Conservation (phyloP, 2,797 vertebrate genomes). For the Vespertilio murinus region DNA sequence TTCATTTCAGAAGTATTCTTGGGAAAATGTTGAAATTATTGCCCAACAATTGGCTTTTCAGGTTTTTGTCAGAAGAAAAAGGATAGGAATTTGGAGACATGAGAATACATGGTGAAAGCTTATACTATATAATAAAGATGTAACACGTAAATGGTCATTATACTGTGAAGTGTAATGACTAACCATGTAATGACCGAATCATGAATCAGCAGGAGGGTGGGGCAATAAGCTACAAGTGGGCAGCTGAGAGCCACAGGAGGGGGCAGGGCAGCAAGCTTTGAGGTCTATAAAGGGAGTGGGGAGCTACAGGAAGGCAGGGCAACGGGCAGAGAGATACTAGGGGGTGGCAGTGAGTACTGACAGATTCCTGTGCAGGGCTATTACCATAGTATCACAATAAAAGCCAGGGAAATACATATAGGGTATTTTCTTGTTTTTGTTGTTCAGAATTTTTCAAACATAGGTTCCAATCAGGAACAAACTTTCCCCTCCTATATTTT, state of each 20-base stretch:
- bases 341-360: no score
- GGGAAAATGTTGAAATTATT: slow-evolving; percentile 39
- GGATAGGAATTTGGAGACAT: slow-evolving; percentile 40
- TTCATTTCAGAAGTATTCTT: slow-evolving; percentile 25
- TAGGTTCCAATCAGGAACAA: neutral
- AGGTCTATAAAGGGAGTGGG: no score
- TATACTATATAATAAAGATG: neutral
- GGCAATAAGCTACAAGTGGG: no score
- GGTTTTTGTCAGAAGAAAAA: slow-evolving; percentile 25
- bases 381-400: neutral
- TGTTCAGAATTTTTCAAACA: neutral
- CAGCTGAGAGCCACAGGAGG: no score
- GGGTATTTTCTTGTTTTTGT: neutral
- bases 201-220: no score
- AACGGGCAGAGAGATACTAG: no score
- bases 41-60: slow-evolving; percentile 17
- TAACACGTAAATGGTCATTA: no score
- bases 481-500: neutral
- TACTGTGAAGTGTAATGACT: no score
- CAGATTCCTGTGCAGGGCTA: no score
- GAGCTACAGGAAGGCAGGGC: no score
- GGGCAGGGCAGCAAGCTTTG: no score
- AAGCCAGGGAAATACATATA: neutral
- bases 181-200: no score
- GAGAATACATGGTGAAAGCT: neutral